A percentile compares a stretch with the other conserved stretches of the same genome.
These are phyloP conservation scores for Pseudobourletiella spinata DNA, from an alignment of 1,140 invertebrate species.

Conservation along the genomic window DNA sequence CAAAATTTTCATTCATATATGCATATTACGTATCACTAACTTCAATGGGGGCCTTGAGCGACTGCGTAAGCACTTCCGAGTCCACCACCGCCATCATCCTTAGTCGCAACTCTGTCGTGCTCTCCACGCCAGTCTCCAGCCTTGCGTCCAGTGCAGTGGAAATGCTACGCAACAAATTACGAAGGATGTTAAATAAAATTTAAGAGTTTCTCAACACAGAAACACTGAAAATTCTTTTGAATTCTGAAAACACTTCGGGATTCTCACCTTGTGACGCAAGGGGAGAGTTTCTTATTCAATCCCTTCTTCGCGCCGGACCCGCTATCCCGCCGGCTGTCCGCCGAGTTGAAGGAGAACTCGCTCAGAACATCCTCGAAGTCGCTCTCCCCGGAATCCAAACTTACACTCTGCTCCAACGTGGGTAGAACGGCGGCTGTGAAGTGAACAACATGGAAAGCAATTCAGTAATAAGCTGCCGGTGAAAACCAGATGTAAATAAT, in stretches of 20 bases:
- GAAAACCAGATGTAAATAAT: too few relatives aligned
- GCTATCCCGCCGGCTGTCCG: not conserved
- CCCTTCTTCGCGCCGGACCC: not conserved
- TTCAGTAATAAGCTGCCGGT: too few relatives aligned
- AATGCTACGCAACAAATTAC: conserved; percentile 9
- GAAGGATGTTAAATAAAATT: not conserved
- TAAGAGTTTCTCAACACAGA: too few relatives aligned
- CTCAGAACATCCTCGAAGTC: conserved; percentile 51
- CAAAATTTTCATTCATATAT: too few relatives aligned
- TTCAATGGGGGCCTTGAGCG: conserved; percentile 17
- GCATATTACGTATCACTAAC: too few relatives aligned
- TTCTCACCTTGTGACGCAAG: conserved; percentile 17
- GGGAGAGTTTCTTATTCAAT: conserved; percentile 11
- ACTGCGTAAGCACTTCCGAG: conserved; percentile 26
- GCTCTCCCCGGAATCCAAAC: conserved; percentile 58
- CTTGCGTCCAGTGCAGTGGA: conserved; percentile 38
- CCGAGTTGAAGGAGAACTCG: conserved; percentile 12
- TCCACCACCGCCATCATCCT: conserved; percentile 36
- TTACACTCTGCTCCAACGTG: not conserved
- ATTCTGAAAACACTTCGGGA: not conserved
- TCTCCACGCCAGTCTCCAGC: conserved; percentile 37
- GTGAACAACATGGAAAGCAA: too few relatives aligned
- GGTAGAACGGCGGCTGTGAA: not conserved
- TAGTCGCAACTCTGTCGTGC: conserved; percentile 36
- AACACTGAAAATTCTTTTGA: not conserved